Evolutionary conservation across 2,797 vertebrate genomes (phyloP).

Genomic region (Diceros bicornis): DNA sequence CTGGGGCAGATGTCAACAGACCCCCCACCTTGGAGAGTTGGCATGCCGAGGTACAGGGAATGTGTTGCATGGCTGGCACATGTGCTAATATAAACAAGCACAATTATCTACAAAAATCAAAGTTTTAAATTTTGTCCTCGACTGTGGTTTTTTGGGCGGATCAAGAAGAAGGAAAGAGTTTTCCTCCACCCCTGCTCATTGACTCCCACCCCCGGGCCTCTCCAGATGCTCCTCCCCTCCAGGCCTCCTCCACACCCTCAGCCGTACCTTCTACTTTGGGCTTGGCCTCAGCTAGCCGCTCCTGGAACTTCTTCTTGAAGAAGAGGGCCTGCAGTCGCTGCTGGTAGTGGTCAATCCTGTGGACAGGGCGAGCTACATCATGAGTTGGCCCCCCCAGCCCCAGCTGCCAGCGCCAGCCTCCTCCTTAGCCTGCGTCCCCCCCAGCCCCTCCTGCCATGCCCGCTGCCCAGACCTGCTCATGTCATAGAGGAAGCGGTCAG

Average conservation of each 20-base stretch:
- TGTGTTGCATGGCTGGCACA: not conserved
- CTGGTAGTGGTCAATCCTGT: constrained; percentile 98
- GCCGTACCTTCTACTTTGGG: constrained; percentile 97
- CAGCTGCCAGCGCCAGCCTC: not conserved
- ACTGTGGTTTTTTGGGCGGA: not conserved
- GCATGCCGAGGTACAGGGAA: not conserved
- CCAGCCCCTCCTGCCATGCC: fast-evolving
- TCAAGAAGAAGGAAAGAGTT: not conserved
- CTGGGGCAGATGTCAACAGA: not conserved
- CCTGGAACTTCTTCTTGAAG: constrained; percentile 99
- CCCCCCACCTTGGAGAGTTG: fast-evolving
- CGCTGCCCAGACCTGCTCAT: constrained; percentile 95
- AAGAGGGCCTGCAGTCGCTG: constrained; percentile 97
- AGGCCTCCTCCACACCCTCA: not conserved
- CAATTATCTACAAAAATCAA: not conserved
- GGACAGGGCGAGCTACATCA: not conserved
- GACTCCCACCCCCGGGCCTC: not conserved
- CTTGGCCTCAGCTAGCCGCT: constrained; percentile 96
- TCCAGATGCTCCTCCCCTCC: not conserved
- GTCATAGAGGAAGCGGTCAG: constrained; percentile 98
- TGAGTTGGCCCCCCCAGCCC: not conserved
- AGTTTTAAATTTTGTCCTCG: not conserved
- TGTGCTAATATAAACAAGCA: not conserved
- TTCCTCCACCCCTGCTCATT: not conserved
- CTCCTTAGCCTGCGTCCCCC: no score